phyloP scores from a whole-genome alignment of 2,888 invertebrate species.

The Nymphalis urticae region DNA sequence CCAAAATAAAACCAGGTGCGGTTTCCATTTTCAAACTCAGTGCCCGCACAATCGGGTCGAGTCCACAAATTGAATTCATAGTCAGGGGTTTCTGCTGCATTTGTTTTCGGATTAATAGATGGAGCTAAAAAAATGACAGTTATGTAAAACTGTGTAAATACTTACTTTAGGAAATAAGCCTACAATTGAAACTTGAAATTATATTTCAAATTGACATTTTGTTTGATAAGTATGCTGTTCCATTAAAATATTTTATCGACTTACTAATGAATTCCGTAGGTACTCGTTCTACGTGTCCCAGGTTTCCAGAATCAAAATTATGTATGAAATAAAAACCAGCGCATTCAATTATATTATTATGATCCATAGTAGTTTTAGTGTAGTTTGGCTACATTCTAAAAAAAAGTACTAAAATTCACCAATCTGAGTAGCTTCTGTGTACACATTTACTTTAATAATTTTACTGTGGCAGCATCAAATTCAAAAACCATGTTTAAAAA shows the following conservation, averaged over 20 bases:
- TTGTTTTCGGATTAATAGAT: conserved; percentile 62
- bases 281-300: conserved; percentile 90
- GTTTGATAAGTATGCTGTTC: conserved; percentile 22
- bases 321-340: conserved; percentile 91
- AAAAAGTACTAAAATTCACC: conserved; percentile 59
- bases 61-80: conserved; percentile 96
- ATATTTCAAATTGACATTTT: background rate
- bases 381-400: conserved; percentile 74
- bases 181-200: background rate
- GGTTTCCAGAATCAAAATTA: conserved; percentile 95
- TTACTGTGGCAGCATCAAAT: conserved; percentile 62
- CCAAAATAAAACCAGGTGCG: conserved; percentile 97
- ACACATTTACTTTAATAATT: conserved; percentile 67
- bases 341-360: conserved; percentile 80
- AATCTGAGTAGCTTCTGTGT: conserved; percentile 56
- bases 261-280: conserved; percentile 82
- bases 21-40: conserved; percentile 93
- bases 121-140: conserved; percentile 55
- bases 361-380: conserved; percentile 65
- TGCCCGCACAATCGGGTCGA: conserved; percentile 92
- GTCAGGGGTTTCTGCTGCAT: conserved; percentile 81
- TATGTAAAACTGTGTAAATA: background rate
- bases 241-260: conserved; percentile 39
- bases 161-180: background rate
- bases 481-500: conserved; percentile 66